Base-by-base conservation (phyloP, 2,113 vertebrate species). In the Tetrax tetrax region DNA sequence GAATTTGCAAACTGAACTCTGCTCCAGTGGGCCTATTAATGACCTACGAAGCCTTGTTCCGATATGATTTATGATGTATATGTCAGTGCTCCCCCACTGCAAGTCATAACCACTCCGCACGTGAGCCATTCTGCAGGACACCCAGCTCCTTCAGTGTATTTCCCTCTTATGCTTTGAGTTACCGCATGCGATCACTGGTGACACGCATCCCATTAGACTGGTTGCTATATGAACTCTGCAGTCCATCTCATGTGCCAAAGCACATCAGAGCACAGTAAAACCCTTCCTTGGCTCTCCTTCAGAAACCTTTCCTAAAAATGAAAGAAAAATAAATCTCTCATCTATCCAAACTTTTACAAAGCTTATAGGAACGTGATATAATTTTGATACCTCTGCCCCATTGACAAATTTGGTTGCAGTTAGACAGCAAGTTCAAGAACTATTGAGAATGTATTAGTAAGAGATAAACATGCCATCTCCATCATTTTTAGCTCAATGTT, bases 131-230 rank as follows among this genome's bases (percentile, higher is more conserved):
- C 45, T 63, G 24, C 31, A 70, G 27, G 35, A 74, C 10, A 21
- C 18, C 13, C 24, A 74, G 2, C 23, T 89, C 28, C 43, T 60
- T 31, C 3, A 0, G 25, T 59, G 1, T 13, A 18, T 69, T 74
- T 56, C 15, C 8, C 56, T 70, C 29, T 50, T 7, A 63, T 1
- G 11, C 25, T 87, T 38, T 87, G 23, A 37, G 12, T 54, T 66
- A 41, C 24, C 1, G 0, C 6, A 7, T 63, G 13, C 15, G 33
- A 3, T 60, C n/a, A 25, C 27, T 12, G 28, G 14, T 19, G 31
- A 27, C 3, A 9, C 8, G 7, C 10, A n/a, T 12, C 21, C 24
- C 13, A 6, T 47, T 37, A 23, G 5, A 20, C 25, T 82, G 12
- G 15, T 17, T 84, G 45, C 56, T 63, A 12, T 38, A 51, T 24